These are phyloP conservation scores for Eledona agricola DNA, from an alignment of 2,888 invertebrate species.

Conservation along the genomic window DNA sequence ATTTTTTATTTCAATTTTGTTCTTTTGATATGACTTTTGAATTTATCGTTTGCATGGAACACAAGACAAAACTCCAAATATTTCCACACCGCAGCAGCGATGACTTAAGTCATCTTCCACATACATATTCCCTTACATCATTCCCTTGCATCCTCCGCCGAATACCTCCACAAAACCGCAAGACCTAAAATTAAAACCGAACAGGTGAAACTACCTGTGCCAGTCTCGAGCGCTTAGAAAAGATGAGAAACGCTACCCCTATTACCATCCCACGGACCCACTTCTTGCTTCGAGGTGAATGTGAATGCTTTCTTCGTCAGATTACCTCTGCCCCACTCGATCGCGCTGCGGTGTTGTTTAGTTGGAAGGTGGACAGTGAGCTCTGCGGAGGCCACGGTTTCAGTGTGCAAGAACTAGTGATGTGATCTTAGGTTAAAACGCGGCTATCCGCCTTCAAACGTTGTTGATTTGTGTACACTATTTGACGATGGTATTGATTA, in stretches of 20 bases:
- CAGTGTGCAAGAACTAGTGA: conserved; percentile 39
- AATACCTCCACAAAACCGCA: too few relatives aligned
- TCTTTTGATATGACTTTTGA: too few relatives aligned
- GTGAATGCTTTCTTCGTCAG: conserved; percentile 24
- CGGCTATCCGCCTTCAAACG: conserved; percentile 25
- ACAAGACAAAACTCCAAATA: too few relatives aligned
- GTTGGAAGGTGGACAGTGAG: conserved; percentile 33
- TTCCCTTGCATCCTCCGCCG: conserved; percentile 23
- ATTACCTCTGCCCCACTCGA: conserved; percentile 33
- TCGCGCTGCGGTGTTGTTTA: conserved; percentile 29
- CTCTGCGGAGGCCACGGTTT: conserved; percentile 36
- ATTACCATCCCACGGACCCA: not conserved
- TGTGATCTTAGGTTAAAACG: conserved; percentile 35
- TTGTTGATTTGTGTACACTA: conserved; percentile 6
- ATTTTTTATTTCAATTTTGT: too few relatives aligned
- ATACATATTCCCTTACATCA: too few relatives aligned
- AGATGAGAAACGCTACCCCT: not conserved
- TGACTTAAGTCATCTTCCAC: too few relatives aligned
- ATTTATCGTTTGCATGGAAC: too few relatives aligned
- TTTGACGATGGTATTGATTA: conserved; percentile 8
- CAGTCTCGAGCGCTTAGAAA: conserved; percentile 16
- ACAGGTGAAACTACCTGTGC: conserved; percentile 42
- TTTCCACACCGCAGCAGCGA: too few relatives aligned
- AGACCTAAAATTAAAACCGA: conserved; percentile 37
- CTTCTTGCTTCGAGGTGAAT: conserved; percentile 8